These are phyloP conservation scores for Heliothis peltigera DNA, from an alignment of 2,888 invertebrate species.

Conservation along the genomic window DNA sequence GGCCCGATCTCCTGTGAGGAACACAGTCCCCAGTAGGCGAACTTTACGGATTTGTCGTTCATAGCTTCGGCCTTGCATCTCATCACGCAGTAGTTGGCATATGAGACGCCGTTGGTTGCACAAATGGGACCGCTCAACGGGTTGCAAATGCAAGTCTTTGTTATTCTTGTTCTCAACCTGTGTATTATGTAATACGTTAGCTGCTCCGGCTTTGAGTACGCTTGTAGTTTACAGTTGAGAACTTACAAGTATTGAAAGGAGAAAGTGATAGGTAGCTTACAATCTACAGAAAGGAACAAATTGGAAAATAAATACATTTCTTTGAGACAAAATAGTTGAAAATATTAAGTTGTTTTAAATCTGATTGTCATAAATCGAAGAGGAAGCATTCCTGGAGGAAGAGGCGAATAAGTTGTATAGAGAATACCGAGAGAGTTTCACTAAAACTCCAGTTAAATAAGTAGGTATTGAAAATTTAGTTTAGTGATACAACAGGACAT, in stretches of 20 bases:
- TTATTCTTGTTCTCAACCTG: conserved; percentile 4
- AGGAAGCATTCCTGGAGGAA: too few relatives aligned
- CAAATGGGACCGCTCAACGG: conserved; percentile 13
- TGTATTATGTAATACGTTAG: neutral
- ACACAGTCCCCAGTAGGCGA: conserved; percentile 9
- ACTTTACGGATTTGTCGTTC: neutral
- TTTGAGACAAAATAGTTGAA: too few relatives aligned
- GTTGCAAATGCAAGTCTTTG: conserved; percentile 8
- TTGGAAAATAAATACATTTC: too few relatives aligned
- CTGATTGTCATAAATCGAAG: too few relatives aligned
- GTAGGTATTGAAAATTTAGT: neutral
- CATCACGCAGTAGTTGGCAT: conserved; percentile 9
- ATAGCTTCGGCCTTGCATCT: conserved; percentile 3
- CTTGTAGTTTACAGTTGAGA: too few relatives aligned
- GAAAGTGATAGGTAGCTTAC: too few relatives aligned
- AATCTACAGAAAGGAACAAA: too few relatives aligned
- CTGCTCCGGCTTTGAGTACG: neutral
- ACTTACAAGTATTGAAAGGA: too few relatives aligned
- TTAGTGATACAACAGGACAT: neutral
- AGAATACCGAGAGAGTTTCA: neutral
- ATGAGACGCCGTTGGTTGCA: conserved; percentile 7
- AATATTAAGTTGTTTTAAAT: too few relatives aligned
- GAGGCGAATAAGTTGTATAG: too few relatives aligned
- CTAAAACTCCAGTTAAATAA: neutral
- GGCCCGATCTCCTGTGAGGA: neutral